Percentiles rank a stretch among this genome's conserved stretches.
Conservation (phyloP, 1,140 invertebrate genomes). For the Drosophila oshimai region DNA sequence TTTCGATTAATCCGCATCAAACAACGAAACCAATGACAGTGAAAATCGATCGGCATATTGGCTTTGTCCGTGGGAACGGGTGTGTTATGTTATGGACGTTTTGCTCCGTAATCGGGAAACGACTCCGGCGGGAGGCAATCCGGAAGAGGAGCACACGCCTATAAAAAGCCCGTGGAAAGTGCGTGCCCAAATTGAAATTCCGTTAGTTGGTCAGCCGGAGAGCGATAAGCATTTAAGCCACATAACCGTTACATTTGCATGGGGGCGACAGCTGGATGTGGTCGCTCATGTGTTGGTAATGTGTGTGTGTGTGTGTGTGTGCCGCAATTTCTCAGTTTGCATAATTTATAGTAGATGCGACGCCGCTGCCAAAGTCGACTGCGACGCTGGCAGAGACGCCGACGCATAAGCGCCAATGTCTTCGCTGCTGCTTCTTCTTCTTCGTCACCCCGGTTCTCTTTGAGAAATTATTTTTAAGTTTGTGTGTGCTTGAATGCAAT, state of each 20-base stretch:
- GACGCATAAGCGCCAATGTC: slow-evolving; percentile 58
- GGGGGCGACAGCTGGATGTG: slow-evolving; percentile 23
- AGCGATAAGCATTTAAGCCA: slow-evolving; percentile 27
- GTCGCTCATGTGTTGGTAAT: too few relatives aligned
- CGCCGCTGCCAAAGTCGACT: slow-evolving; percentile 21
- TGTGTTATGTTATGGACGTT: slow-evolving; percentile 18
- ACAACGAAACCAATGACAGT: slow-evolving; percentile 50
- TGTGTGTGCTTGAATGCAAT: slow-evolving; percentile 53
- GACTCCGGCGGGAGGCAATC: slow-evolving; percentile 32
- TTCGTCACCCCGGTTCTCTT: slow-evolving; percentile 38
- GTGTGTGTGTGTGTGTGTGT: slow-evolving; percentile 9
- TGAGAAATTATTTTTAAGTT: slow-evolving; percentile 79
- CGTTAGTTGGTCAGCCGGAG: slow-evolving; percentile 33
- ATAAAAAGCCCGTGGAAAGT: slow-evolving; percentile 43
- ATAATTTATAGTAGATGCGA: slow-evolving; percentile 76
- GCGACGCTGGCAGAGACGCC: slow-evolving; percentile 5
- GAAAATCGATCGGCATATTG: slow-evolving; percentile 73
- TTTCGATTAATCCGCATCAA: slow-evolving; percentile 69
- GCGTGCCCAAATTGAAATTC: slow-evolving; percentile 51
- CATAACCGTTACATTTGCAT: slow-evolving; percentile 36
- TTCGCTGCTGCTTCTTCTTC: slow-evolving; percentile 38
- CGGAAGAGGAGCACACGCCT: slow-evolving; percentile 43
- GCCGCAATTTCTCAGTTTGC: slow-evolving; percentile 59
- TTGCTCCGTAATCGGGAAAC: slow-evolving; percentile 43
- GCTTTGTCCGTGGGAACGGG: slow-evolving; percentile 18